These are phyloP conservation scores for Metridium senile DNA, from an alignment of 92 coral and sea anemone genomes.

Conservation along the genomic window DNA sequence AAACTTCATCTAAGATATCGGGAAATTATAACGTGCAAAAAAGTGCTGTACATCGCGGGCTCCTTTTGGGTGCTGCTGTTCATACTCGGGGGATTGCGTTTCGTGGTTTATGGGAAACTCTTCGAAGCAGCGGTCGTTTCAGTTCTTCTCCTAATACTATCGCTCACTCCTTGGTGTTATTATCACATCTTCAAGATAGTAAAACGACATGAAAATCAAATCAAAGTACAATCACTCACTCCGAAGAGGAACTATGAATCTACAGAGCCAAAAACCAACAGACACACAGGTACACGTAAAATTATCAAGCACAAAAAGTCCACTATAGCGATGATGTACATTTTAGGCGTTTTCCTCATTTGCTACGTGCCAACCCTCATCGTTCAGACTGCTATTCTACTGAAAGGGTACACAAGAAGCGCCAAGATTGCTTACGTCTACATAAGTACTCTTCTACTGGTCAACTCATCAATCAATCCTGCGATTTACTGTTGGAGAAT, in stretches of 20 bases:
- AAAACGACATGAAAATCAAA: slow-evolving; percentile 59
- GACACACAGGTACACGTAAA: not conserved
- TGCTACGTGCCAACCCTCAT: slow-evolving; percentile 61
- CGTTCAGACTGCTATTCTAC: slow-evolving; percentile 37
- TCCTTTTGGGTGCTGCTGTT: slow-evolving; percentile 24
- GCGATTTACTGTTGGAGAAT: slow-evolving; percentile 75
- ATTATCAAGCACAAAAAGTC: slow-evolving; percentile 60
- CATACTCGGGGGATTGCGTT: slow-evolving; percentile 20
- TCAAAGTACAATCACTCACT: slow-evolving; percentile 1
- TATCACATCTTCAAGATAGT: slow-evolving; percentile 52
- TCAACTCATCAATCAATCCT: slow-evolving; percentile 68
- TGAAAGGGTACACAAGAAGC: slow-evolving; percentile 35
- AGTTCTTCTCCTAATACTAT: slow-evolving; percentile 24
- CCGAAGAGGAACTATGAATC: not conserved
- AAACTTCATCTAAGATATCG: slow-evolving; percentile 29
- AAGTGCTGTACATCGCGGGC: not conserved
- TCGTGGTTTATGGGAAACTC: slow-evolving; percentile 37
- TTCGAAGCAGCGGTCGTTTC: slow-evolving; percentile 35
- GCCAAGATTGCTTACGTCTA: slow-evolving; percentile 60
- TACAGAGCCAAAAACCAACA: not conserved
- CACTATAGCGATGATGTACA: slow-evolving; percentile 64
- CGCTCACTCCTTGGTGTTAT: slow-evolving; percentile 49
- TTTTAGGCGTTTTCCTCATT: slow-evolving; percentile 58
- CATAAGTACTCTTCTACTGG: slow-evolving; percentile 43
- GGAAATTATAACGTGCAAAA: slow-evolving; percentile 20